Base-by-base conservation (phyloP, 1,140 invertebrate genomes). In the Drosophila pallidifrons region DNA sequence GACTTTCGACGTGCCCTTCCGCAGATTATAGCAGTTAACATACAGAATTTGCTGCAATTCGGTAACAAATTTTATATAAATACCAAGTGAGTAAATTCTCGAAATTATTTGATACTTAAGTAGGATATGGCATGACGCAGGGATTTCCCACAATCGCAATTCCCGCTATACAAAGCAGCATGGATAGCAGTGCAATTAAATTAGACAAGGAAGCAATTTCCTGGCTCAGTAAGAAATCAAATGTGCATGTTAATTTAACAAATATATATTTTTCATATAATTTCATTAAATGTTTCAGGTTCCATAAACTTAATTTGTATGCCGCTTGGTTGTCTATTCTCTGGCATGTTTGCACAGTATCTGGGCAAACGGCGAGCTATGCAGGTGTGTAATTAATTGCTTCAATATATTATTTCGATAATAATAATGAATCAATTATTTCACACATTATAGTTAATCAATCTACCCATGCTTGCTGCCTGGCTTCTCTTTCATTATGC, bases 81-180 rank as follows among this genome's bases (percentile, higher is more conserved):
- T 6, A 47, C n/a, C 25, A 6, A 25, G 20, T 25, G 20, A 25
- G 3, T 4, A 20, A 20, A 5, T 13, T 15, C 15, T 5, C n/a
- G 15, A 1, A 32, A 63, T n/a, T n/a, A n/a, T n/a, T n/a, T n/a
- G n/a, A n/a, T n/a, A n/a, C n/a, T n/a, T n/a, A n/a, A n/a, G n/a
- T n/a, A 94, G 94, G 94, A 4, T 96, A 96, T 83, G 96, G 96
- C 16, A 95, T 96, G 93, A 96, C 95, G 1, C 87, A 96, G 5
- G 96, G 96, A 1, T 96, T 96, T 79, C 94, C 96, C 3, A 96
- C 96, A 0, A 96, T 96, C 59, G 93, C 96, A 0, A 96, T 96
- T 49, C 95, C 96, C 0, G 94, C 94, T 3, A 93, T 96, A 7
- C 92, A 94, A 71, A 85, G 94, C 0, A 70, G 67, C 11, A 77